Percentiles rank a stretch among this genome's conserved stretches.
phyloP scores from a whole-genome alignment of 1,140 invertebrate species.

The Rhagoletis zephyria region DNA sequence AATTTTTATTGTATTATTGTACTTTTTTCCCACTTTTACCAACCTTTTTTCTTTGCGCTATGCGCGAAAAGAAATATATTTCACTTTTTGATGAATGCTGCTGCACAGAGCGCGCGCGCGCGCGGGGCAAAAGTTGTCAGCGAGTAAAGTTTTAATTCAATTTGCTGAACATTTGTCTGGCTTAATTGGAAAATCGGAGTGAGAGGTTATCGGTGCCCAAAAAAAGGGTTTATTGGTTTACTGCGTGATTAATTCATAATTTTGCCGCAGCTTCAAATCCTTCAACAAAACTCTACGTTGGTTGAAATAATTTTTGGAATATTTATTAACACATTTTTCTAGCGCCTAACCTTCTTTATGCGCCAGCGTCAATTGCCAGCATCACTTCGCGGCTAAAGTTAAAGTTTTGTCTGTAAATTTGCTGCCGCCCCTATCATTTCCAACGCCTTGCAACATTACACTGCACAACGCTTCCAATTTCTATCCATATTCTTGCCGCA shows the following conservation, averaged over 20 bases:
- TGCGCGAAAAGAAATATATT: neutral
- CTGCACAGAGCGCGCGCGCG: neutral
- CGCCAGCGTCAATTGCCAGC: neutral
- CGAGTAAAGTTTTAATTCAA: constrained; percentile 51
- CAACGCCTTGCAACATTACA: neutral
- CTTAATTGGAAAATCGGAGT: neutral
- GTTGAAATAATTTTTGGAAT: constrained; percentile 17
- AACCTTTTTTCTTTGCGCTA: neutral
- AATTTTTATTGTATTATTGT: constrained; percentile 31
- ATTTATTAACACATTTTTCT: constrained; percentile 18
- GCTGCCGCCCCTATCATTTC: neutral
- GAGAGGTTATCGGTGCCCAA: neutral
- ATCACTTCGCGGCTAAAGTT: neutral
- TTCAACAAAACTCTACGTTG: neutral
- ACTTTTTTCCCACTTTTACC: neutral
- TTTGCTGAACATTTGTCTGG: constrained; percentile 42
- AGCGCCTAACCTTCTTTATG: neutral
- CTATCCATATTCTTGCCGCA: constrained; percentile 39
- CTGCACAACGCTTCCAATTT: neutral
- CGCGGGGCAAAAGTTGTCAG: constrained; percentile 13
- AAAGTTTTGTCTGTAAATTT: neutral
- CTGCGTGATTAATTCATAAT: constrained; percentile 49
- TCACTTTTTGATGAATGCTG: neutral
- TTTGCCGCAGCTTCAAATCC: neutral
- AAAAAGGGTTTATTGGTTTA: neutral